Percentiles rank a stretch among this genome's conserved stretches.
Evolutionary conservation across 2,797 vertebrate genomes (phyloP).

Genomic region (Myotis pilosus): DNA sequence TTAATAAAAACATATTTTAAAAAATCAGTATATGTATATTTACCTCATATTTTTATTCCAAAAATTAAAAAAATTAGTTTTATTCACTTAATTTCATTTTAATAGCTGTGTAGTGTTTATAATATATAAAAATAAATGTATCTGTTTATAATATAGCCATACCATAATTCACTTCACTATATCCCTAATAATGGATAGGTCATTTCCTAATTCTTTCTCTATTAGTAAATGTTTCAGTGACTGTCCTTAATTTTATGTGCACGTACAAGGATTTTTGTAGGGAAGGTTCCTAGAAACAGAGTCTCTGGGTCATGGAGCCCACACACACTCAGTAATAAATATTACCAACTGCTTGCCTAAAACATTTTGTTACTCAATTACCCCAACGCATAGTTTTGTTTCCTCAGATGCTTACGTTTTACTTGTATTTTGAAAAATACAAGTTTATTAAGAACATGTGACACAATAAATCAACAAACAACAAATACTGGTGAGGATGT

Average conservation of each 20-base stretch:
- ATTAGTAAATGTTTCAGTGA: neutral
- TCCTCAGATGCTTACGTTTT: neutral
- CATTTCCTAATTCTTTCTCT: neutral
- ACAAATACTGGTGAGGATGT: too few relatives aligned
- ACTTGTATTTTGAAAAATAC: neutral
- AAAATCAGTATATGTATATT: neutral
- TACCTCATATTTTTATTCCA: neutral
- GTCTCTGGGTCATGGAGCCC: neutral
- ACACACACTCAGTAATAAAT: neutral
- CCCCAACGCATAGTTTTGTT: neutral
- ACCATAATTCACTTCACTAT: neutral
- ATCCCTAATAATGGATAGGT: neutral
- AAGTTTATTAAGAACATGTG: neutral
- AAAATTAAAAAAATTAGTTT: neutral
- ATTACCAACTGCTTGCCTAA: neutral
- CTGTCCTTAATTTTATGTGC: neutral
- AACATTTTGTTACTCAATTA: neutral
- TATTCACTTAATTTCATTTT: conserved; percentile 8
- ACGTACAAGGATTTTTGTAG: neutral
- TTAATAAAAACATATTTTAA: too few relatives aligned
- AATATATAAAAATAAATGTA: neutral
- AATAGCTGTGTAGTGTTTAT: neutral
- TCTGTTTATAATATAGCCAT: neutral
- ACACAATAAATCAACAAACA: too few relatives aligned
- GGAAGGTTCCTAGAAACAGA: neutral